phyloP scores from a whole-genome alignment of 2,113 vertebrate species.

The Spermophilus dauricus region DNA sequence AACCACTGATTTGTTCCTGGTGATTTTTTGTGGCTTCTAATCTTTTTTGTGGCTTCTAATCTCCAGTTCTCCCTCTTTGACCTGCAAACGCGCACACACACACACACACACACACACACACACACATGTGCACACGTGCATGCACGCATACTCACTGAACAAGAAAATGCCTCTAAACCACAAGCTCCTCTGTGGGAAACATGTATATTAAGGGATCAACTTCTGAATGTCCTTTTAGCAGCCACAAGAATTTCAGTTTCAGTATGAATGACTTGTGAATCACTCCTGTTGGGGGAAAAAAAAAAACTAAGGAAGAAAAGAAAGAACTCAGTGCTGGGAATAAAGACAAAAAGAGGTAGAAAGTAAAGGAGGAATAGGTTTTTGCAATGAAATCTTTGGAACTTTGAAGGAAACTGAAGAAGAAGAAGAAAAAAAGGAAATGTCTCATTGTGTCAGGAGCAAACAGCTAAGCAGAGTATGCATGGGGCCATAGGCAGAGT shows the following conservation, averaged over 20 bases:
- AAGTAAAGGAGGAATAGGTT: background rate
- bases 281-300: background rate
- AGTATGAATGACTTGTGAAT: slow-evolving; percentile 51
- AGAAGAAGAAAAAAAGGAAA: background rate
- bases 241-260: slow-evolving; percentile 41
- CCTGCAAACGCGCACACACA: background rate
- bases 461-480: background rate
- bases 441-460: background rate
- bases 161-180: slow-evolving; percentile 48
- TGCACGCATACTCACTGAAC: background rate
- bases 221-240: slow-evolving; percentile 50
- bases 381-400: background rate
- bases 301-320: background rate
- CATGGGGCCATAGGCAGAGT: background rate
- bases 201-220: slow-evolving; percentile 24
- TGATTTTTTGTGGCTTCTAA: background rate
- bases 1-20: slow-evolving; percentile 16
- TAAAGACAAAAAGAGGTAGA: background rate
- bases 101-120: background rate
- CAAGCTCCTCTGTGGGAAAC: slow-evolving; percentile 47
- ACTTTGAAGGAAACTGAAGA: background rate
- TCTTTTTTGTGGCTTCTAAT: background rate
- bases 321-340: background rate
- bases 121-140: background rate
- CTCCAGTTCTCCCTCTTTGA: background rate